Base-by-base conservation (phyloP, 2,888 invertebrate genomes). In the Drosophila mimica region DNA sequence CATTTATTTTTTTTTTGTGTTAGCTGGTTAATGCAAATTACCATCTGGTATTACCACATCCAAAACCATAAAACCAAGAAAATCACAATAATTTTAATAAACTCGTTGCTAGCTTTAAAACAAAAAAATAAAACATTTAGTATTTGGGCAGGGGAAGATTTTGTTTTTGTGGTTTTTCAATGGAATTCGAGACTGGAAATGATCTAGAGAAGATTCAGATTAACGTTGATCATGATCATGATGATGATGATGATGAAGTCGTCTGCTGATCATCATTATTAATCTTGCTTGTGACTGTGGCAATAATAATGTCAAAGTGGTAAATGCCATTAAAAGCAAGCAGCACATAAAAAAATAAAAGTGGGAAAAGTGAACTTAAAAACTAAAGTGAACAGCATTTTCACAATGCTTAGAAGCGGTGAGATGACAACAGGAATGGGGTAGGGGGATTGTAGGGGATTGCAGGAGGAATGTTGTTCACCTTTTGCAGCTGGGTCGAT, bases 241-340 rank as follows among this genome's bases (percentile, higher is more conserved):
- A 34, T 74, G 61, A 56, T 72, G 17, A 17, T 74, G 61, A 56
- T 67, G 17, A 17, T 72, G 46, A 17, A 57, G 48, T 56, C 54
- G 36, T 38, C 52, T 43, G 57, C 15, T 53, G 56, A 48, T 51
- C 58, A 34, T 64, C 49, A 48, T 62, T 17, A 34, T 33, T n/a
- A 28, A 20, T 51, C 57, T 65, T 34, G 34, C 8, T 33, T 52
- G 20, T 6, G 40, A 54, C 56, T 75, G 67, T 59, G 75, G 84
- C 75, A 74, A 33, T 15, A 52, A 76, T 85, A 88, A 87, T 88
- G 86, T 88, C 90, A 87, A 79, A 88, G 81, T 88, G 88, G 69
- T 89, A 89, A 89, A 76, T 74, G 88, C 68, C 88, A 81, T 58
- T 46, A 69, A 65, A 63, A 54, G 52, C 52, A 31, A 40, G 33